phyloP scores from a whole-genome alignment of 2,113 vertebrate species.

The Candoia aspera region DNA sequence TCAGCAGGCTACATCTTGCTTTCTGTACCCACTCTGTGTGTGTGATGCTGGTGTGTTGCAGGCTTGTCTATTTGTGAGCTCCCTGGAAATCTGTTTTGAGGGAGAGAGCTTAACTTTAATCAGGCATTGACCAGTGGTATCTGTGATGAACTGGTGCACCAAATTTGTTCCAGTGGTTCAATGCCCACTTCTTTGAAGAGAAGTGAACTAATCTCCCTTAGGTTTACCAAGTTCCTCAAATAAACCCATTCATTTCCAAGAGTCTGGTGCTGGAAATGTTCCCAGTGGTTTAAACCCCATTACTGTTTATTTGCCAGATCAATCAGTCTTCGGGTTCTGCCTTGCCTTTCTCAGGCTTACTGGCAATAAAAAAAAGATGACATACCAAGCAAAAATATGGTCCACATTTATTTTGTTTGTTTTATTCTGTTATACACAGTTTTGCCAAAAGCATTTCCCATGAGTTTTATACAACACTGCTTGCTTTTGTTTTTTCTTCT shows the following conservation, averaged over 20 bases:
- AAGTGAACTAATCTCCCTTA: neutral
- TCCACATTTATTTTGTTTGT: slow-evolving; percentile 19
- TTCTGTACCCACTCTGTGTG: neutral
- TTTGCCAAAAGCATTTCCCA: neutral
- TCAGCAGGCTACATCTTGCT: neutral
- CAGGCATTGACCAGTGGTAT: neutral
- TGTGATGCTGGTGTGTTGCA: neutral
- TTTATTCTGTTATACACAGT: neutral
- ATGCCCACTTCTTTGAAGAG: neutral
- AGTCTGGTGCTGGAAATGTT: neutral
- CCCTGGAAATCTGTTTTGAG: neutral
- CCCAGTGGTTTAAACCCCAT: neutral
- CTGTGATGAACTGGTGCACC: neutral
- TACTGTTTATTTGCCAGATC: neutral
- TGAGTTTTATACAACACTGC: neutral
- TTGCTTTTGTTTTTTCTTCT: neutral
- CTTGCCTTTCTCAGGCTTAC: neutral
- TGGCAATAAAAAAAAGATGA: neutral
- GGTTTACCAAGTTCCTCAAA: neutral
- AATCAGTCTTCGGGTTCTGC: neutral
- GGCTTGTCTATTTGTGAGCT: neutral
- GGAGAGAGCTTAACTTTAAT: neutral
- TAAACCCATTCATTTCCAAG: neutral
- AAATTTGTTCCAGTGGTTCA: neutral
- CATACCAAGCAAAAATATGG: neutral